Evolutionary conservation across 1,140 invertebrate genomes (phyloP).

Genomic region (Fopius arisanus): DNA sequence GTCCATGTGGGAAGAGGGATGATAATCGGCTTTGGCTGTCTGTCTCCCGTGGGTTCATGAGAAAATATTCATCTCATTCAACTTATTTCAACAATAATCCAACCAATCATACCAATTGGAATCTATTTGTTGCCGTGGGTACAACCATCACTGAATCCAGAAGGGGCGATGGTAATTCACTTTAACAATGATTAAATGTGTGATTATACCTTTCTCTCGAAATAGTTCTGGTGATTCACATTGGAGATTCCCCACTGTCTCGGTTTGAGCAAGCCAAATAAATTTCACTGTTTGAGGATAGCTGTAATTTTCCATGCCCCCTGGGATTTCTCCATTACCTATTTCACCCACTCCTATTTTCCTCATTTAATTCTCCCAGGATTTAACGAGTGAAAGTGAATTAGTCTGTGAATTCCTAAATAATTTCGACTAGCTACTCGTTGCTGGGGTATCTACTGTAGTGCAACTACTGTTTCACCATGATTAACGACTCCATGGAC

Average conservation of each 20-base stretch:
- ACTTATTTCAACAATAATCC: not conserved
- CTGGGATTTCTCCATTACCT: too few relatives aligned
- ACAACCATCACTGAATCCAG: too few relatives aligned
- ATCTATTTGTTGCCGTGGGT: not conserved
- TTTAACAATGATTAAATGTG: not conserved
- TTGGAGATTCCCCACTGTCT: not conserved
- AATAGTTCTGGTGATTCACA: not conserved
- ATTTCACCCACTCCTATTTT: not conserved
- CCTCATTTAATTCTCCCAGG: not conserved
- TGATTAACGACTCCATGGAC: conserved; percentile 21
- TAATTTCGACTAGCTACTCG: not conserved
- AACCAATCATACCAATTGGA: not conserved
- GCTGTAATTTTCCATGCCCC: not conserved
- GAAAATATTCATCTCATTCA: conserved; percentile 1
- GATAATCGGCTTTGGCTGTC: not conserved
- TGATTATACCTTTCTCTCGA: not conserved
- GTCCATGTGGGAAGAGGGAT: conserved; percentile 26
- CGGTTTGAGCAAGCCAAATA: not conserved
- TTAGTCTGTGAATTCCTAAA: not conserved
- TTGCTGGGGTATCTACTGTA: not conserved
- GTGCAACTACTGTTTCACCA: conserved; percentile 25
- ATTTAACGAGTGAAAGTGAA: not conserved
- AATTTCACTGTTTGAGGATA: not conserved
- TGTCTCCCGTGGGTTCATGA: not conserved
- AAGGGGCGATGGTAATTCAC: not conserved